Evolutionary conservation across 1,140 invertebrate species (phyloP), one percentile per base, ranked within the genome.

Genomic region (Drosophila setifemur): DNA sequence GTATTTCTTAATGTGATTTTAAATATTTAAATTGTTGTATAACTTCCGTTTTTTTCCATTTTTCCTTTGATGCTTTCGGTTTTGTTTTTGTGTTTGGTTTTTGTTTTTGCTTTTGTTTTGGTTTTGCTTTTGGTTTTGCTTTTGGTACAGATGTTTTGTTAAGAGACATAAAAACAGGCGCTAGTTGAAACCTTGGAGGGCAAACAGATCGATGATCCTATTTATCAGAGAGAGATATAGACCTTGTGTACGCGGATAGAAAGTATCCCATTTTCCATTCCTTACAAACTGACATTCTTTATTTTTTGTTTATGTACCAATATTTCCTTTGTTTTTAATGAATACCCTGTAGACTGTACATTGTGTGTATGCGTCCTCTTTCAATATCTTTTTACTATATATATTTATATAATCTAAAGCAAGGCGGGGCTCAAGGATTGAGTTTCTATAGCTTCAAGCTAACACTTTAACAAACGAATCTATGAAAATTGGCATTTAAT

Each of bases 171-270:
- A 85, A 83, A 79, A 85, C 66, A 85, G 79, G 79, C 81, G 79
- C 70, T 75, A 75, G 81, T 79, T 85, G 79, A 85, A 85, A 85
- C 79, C 79, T 85, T 85, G 81, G 79, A 83, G 79, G 79, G 79
- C 71, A 75, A 76, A 79, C 75, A 79, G 77, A 76, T 82, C 47
- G 63, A 78, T 53, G 52, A 55, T 55, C 72, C 58, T 55, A 60
- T 31, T 47, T 39, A 50, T 61, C 53, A 61, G 39, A 53, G 33
- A 64, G 19, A 58, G 21, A 48, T 23, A 66, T 45, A 23, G 14
- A 43, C 18, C 11, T 43, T 39, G 4, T 42, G 6, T 54, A 23
- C 12, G 14, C 29, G 7, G 39, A 23, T 53, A 7, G 33, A 47
- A 45, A 40, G 43, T 57, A 60, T 50, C 29, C 40, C 18, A 55